Percentiles rank a stretch among this genome's conserved stretches.
phyloP scores from a whole-genome alignment of 2,113 vertebrate genomes.

The Craseonycteris thonglongyai region DNA sequence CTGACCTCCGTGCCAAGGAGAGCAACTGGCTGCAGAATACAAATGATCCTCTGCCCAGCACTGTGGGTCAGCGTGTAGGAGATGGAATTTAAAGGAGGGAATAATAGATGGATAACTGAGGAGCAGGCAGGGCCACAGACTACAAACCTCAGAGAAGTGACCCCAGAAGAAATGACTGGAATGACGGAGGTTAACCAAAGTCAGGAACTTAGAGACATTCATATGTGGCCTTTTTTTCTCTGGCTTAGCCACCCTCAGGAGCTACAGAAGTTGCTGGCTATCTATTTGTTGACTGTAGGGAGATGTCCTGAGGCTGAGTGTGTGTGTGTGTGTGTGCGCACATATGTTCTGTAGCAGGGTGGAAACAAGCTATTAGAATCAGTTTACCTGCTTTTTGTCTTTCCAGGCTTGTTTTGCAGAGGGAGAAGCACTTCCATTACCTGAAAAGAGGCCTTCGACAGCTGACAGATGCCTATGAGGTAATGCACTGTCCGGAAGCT shows the following conservation, averaged over 20 bases:
- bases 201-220: background rate
- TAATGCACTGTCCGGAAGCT: slow-evolving; percentile 52
- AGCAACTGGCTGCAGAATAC: background rate
- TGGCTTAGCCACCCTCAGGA: background rate
- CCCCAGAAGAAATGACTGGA: background rate
- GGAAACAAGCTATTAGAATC: background rate
- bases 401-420: slow-evolving; percentile 87
- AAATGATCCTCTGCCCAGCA: background rate
- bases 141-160: background rate
- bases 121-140: background rate
- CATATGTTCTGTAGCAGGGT: background rate
- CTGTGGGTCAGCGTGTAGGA: slow-evolving; percentile 18
- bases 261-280: background rate
- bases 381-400: slow-evolving; percentile 20
- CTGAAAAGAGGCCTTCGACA: slow-evolving; percentile 95
- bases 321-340: too few species aligned
- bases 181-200: background rate
- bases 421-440: slow-evolving; percentile 95
- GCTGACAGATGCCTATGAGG: slow-evolving; percentile 94
- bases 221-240: background rate
- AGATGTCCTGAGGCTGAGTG: background rate
- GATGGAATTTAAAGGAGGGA: slow-evolving; percentile 22
- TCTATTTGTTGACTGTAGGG: background rate
- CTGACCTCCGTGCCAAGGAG: background rate
- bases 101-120: background rate